phyloP scores from a whole-genome alignment of 2,888 invertebrate genomes.

The Matsumyia berberina region DNA sequence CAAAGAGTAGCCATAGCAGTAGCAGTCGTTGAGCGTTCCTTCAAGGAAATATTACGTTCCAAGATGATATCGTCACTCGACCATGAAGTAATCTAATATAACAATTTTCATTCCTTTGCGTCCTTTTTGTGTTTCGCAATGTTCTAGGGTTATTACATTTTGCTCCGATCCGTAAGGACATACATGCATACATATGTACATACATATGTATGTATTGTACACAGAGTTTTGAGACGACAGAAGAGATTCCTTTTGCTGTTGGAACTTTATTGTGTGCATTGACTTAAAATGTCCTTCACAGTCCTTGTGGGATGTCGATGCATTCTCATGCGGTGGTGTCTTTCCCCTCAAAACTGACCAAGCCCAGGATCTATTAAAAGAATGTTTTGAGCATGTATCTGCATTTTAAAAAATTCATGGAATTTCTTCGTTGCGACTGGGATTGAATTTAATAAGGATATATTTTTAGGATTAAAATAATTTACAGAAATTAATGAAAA shows the following conservation, averaged over 20 bases:
- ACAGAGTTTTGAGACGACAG: conserved; percentile 36
- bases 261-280: conserved; percentile 70
- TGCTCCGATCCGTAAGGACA: conserved; percentile 35
- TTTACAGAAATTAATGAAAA: neutral
- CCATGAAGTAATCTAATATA: conserved; percentile 76
- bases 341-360: conserved; percentile 43
- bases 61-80: conserved; percentile 76
- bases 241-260: conserved; percentile 60
- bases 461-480: neutral
- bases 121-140: conserved; percentile 73
- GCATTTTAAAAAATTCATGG: conserved; percentile 71
- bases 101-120: conserved; percentile 75
- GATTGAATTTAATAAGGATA: conserved; percentile 65
- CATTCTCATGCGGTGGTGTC: conserved; percentile 50
- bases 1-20: conserved; percentile 64
- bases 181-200: conserved; percentile 3
- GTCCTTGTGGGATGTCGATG: conserved; percentile 62
- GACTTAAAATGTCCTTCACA: conserved; percentile 71
- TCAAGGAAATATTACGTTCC: conserved; percentile 72
- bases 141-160: conserved; percentile 75
- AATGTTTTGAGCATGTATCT: conserved; percentile 61
- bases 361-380: conserved; percentile 38
- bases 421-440: conserved; percentile 44
- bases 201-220: neutral
- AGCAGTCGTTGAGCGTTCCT: conserved; percentile 59